Evolutionary conservation across 2,888 invertebrate species (phyloP).

Genomic region (Monochamus alternatus): DNA sequence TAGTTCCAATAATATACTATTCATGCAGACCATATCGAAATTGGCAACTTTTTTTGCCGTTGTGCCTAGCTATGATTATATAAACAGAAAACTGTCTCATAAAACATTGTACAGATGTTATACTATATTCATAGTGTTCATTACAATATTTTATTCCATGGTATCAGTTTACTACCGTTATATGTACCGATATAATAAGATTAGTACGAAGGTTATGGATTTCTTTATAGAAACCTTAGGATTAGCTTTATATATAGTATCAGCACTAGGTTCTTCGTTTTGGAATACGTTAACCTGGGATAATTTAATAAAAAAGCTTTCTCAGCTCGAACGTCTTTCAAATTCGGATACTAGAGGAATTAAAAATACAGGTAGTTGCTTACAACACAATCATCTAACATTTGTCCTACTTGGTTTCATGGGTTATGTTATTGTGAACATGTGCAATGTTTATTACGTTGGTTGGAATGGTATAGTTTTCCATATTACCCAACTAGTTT

Average conservation of each 20-base stretch:
- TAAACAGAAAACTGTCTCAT: neutral
- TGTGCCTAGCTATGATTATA: neutral
- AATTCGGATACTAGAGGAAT: neutral
- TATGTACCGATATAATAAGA: no score
- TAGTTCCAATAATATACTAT: neutral
- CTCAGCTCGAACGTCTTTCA: neutral
- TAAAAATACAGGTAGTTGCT: neutral
- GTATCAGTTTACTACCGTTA: neutral
- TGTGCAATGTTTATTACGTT: no score
- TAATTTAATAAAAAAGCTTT: neutral
- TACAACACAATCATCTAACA: neutral
- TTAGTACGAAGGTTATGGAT: neutral
- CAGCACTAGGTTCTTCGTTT: constrained; percentile 1
- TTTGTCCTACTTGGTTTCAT: neutral
- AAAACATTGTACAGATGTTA: constrained; percentile 1
- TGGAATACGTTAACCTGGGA: constrained; percentile 4
- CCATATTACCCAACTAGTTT: neutral
- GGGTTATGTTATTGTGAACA: neutral
- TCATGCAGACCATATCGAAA: neutral
- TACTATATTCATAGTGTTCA: neutral
- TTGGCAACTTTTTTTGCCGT: neutral
- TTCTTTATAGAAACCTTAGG: neutral
- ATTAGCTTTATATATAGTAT: neutral
- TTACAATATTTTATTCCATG: neutral
- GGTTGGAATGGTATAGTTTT: neutral